Evolutionary conservation across 2,888 invertebrate genomes (phyloP), one percentile per base, ranked within the genome.

Genomic region (Autographa gamma): DNA sequence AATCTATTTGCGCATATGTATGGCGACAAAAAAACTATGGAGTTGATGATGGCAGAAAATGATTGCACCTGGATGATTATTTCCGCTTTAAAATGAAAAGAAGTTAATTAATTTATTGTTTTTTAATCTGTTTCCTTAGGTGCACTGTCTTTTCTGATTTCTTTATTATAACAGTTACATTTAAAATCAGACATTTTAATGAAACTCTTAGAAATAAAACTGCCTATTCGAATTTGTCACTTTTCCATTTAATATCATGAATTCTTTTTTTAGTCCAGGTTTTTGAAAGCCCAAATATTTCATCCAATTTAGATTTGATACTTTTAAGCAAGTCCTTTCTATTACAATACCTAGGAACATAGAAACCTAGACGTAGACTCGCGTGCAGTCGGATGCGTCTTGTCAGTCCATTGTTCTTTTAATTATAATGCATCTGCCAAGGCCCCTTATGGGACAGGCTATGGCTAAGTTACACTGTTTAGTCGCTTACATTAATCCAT

Each of bases 391-490:
- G 63, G 79, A 86, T 88, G 83, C 83, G 73, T 86, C 80, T 81
- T 81, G 76, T 66, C 88, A 71, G 66, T 18, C 90, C 81, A 94
- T 94, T 94, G 94, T 94, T 93, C 86, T 84, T 84, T 73, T 92
- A 93, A 93, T 93, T 92, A 88, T 86, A 78, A 81, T 91, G 89
- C 88, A 89, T 82, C 79, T 78, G 77, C 75, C 93, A 94, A 93
- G 94, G 94, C 82, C 88, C 80, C 74, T 31, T 73, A 88, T 87
- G 79, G 84, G 73, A 80, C 73, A 63, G 48, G 41, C 76, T 74
- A 66, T 66, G 69, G 64, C n/a, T 43, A 71, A 48, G 54, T 25
- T 62, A 74, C 66, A 66, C 64, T 61, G 64, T 77, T 74, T 60
- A 73, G 73, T 77, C 59, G 25, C 41, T 58, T 64, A 66, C 71